Percentiles rank a stretch among this genome's conserved stretches.
Conservation (phyloP, 2,797 vertebrate species). For the Myiotriccus ornatus region DNA sequence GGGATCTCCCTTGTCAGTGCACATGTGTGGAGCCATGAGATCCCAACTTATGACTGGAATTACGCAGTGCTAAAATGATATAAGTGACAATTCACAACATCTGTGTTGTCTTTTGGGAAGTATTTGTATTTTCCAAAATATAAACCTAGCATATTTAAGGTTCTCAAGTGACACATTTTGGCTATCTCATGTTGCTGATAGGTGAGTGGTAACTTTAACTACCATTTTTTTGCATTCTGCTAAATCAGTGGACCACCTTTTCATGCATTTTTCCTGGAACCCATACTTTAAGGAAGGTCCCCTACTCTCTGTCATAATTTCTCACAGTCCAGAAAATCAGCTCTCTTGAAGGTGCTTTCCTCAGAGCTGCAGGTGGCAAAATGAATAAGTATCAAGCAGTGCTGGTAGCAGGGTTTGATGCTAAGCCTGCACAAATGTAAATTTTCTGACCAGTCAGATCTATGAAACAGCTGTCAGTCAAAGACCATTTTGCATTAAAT, state of each 20-base stretch:
- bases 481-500: background rate
- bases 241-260: background rate
- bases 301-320: background rate
- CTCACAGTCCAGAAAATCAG: background rate
- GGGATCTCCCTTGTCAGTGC: background rate
- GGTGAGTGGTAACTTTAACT: background rate
- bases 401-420: background rate
- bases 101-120: background rate
- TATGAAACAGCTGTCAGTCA: background rate
- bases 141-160: background rate
- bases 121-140: background rate
- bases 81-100: slow-evolving; percentile 24
- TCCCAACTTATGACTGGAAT: background rate
- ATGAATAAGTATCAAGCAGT: background rate
- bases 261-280: background rate
- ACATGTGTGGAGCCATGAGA: background rate
- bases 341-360: background rate
- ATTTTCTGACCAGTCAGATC: background rate
- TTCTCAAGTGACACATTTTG: background rate
- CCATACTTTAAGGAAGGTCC: background rate
- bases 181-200: background rate
- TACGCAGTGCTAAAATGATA: background rate
- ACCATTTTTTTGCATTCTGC: background rate
- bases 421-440: background rate
- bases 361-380: background rate